These are phyloP conservation scores for Whitmania pigra DNA, from an alignment of 1,140 invertebrate species.

Conservation along the genomic window DNA sequence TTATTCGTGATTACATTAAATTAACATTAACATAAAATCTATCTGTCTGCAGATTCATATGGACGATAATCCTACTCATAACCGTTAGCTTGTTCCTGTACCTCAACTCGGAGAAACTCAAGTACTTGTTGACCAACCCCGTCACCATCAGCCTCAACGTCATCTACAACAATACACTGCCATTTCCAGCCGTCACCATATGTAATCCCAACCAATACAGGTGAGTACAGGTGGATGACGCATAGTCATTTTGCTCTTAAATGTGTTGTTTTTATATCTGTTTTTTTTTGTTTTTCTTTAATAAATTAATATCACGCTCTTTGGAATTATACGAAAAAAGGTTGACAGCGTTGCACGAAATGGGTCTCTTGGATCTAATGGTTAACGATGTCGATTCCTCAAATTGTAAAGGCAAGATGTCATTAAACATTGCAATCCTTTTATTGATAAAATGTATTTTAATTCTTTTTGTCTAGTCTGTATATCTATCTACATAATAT, in stretches of 20 bases:
- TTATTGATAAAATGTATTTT: too few species aligned
- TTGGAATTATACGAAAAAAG: neutral
- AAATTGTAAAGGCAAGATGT: neutral
- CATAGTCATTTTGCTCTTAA: too few species aligned
- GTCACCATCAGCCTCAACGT: slow-evolving; percentile 27
- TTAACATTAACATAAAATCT: neutral
- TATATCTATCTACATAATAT: too few species aligned
- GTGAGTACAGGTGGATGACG: slow-evolving; percentile 23
- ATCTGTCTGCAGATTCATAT: neutral
- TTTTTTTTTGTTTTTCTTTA: too few species aligned
- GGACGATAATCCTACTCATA: neutral
- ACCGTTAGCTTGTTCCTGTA: neutral
- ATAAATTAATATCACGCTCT: too few species aligned
- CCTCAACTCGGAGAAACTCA: slow-evolving; percentile 5
- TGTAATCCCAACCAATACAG: slow-evolving; percentile 34
- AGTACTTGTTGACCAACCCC: slow-evolving; percentile 10
- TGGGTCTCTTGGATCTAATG: slow-evolving; percentile 10
- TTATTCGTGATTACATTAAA: neutral
- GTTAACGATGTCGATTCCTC: neutral
- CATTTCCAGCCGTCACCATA: slow-evolving; percentile 33
- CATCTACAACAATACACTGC: slow-evolving; percentile 31
- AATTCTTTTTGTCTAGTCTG: too few species aligned
- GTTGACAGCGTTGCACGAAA: slow-evolving; percentile 6
- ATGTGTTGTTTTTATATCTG: too few species aligned
- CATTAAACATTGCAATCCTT: too few species aligned